Conservation (phyloP, 2,113 vertebrate genomes). For the Macquaria australasica region DNA sequence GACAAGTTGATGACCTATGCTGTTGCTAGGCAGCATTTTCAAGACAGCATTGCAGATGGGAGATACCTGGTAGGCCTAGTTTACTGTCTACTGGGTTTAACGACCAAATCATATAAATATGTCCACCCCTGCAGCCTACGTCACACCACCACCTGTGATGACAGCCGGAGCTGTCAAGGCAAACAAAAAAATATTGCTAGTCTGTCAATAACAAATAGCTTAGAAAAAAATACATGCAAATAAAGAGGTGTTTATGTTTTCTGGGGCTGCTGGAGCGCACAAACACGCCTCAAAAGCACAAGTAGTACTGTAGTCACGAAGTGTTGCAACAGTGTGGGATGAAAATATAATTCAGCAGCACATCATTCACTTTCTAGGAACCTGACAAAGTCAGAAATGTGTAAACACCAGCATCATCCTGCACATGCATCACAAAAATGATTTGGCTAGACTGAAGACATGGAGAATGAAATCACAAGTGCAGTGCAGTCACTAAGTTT, state of each 20-base stretch:
- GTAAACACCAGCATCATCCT: conserved; percentile 50
- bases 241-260: conserved; percentile 22
- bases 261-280: neutral
- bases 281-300: conserved; percentile 27
- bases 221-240: conserved; percentile 1
- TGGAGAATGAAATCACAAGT: conserved; percentile 31
- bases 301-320: neutral
- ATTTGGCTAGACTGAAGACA: conserved; percentile 14
- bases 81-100: conserved; percentile 12
- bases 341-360: conserved; percentile 41
- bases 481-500: conserved; percentile 57
- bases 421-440: conserved; percentile 29
- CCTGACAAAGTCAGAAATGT: conserved; percentile 38
- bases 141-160: conserved; percentile 33
- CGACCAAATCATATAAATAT: conserved; percentile 6
- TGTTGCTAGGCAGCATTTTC: conserved; percentile 42
- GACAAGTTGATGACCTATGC: conserved; percentile 26
- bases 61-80: neutral
- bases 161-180: conserved; percentile 7
- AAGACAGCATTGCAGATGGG: neutral
- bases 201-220: conserved; percentile 24
- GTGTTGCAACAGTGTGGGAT: conserved; percentile 20
- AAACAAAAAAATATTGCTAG: conserved; percentile 10
- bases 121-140: conserved; percentile 10
- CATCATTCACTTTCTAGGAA: conserved; percentile 39